Evolutionary conservation across 2,888 invertebrate genomes (phyloP).

Genomic region (Xylota segnis): DNA sequence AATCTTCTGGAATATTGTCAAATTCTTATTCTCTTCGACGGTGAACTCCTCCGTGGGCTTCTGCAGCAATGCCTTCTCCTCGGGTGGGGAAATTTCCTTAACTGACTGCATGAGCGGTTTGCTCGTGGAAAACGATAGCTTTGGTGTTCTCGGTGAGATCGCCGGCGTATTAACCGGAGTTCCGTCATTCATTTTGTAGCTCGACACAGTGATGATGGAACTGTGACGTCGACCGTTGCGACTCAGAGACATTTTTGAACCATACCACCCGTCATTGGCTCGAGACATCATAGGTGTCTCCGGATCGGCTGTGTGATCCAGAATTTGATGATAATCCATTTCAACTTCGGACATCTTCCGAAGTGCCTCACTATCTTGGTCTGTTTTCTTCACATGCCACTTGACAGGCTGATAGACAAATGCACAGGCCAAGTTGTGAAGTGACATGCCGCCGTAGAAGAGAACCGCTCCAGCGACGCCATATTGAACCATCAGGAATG

Average conservation of each 20-base stretch:
- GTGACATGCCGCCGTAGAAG: constrained; percentile 88
- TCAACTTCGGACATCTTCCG: constrained; percentile 12
- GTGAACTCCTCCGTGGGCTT: constrained; percentile 45
- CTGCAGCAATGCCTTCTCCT: constrained; percentile 52
- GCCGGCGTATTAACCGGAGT: constrained; percentile 73
- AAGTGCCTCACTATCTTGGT: constrained; percentile 78
- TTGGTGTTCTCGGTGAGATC: constrained; percentile 54
- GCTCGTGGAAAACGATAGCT: constrained; percentile 41
- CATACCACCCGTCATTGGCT: constrained; percentile 83
- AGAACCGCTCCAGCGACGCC: constrained; percentile 89
- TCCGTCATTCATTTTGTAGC: constrained; percentile 81
- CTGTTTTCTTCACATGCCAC: constrained; percentile 88
- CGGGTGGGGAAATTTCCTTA: constrained; percentile 28
- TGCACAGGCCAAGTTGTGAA: constrained; percentile 89
- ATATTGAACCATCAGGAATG: constrained; percentile 86
- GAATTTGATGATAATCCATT: constrained; percentile 86
- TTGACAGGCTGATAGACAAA: constrained; percentile 90
- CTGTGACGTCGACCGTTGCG: constrained; percentile 28
- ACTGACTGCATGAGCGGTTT: constrained; percentile 45
- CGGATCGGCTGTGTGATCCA: constrained; percentile 88
- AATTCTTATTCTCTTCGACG: constrained; percentile 81
- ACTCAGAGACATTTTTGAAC: constrained; percentile 80
- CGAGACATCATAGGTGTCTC: constrained; percentile 88
- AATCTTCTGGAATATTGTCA: constrained; percentile 87
- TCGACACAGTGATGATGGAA: constrained; percentile 59